These are phyloP conservation scores for Drosophila koepferae DNA, from an alignment of 2,888 invertebrate species.

Conservation along the genomic window DNA sequence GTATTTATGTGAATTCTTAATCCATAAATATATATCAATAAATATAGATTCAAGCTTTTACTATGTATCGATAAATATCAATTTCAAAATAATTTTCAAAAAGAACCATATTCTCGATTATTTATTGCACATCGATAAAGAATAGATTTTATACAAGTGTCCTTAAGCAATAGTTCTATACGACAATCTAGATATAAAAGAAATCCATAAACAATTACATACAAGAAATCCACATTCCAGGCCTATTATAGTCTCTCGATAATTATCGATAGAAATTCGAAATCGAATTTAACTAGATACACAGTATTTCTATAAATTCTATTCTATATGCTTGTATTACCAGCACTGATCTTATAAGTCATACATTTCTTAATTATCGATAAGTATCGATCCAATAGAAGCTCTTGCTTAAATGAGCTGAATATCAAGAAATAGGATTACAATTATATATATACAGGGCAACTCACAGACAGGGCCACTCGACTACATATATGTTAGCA, in stretches of 20 bases:
- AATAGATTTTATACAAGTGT: no score
- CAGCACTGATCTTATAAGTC: neutral
- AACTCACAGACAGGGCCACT: neutral
- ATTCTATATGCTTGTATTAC: neutral
- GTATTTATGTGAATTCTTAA: neutral
- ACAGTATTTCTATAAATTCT: neutral
- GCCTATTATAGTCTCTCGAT: no score
- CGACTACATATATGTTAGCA: neutral
- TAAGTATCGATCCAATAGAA: neutral
- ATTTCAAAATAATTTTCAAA: no score
- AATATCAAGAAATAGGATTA: no score
- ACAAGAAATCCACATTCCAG: no score
- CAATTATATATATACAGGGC: neutral
- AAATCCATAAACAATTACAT: no score
- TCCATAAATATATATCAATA: neutral
- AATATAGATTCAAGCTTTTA: no score
- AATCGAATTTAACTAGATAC: neutral
- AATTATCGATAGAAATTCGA: no score
- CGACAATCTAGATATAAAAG: no score
- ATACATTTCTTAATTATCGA: neutral
- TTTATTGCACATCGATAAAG: neutral
- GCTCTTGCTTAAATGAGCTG: neutral
- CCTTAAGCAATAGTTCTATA: neutral
- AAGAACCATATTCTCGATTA: neutral
- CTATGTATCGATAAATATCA: neutral